Evolutionary conservation across 2,113 vertebrate species (phyloP).

Genomic region (Heterotis niloticus): DNA sequence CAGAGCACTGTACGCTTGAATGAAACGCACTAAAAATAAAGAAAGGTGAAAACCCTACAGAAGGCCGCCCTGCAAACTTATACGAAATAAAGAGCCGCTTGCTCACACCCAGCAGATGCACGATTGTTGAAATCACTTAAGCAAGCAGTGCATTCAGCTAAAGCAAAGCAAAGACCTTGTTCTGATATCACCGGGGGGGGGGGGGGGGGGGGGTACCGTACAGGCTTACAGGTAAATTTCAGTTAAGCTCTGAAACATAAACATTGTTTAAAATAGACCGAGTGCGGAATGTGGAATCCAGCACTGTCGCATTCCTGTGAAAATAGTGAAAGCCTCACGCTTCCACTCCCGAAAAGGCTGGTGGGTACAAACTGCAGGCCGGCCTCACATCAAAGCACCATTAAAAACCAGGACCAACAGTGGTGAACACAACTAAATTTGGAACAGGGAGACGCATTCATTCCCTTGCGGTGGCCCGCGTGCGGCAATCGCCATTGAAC

Average conservation of each 20-base stretch:
- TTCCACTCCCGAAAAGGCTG: slow-evolving; percentile 4
- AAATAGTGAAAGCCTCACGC: neutral
- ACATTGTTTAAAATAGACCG: too few species aligned
- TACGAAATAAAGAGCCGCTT: neutral
- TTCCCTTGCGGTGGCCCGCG: slow-evolving; percentile 58
- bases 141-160: neutral
- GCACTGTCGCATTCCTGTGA: too few species aligned
- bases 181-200: neutral
- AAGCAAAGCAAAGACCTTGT: neutral
- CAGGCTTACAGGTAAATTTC: too few species aligned
- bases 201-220: too few species aligned
- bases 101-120: too few species aligned
- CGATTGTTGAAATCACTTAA: neutral
- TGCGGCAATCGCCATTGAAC: slow-evolving; percentile 58
- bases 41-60: neutral
- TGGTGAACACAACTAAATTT: neutral
- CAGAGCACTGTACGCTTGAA: slow-evolving; percentile 12
- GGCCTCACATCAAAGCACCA: slow-evolving; percentile 19
- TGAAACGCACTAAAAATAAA: neutral
- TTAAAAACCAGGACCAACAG: neutral
- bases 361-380: slow-evolving; percentile 12
- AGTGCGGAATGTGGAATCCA: too few species aligned
- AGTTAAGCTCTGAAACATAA: too few species aligned
- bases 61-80: neutral
- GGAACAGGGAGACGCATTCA: slow-evolving; percentile 48